These are phyloP conservation scores for Abrostola tripartita DNA, from an alignment of 2,888 invertebrate genomes.

Conservation along the genomic window DNA sequence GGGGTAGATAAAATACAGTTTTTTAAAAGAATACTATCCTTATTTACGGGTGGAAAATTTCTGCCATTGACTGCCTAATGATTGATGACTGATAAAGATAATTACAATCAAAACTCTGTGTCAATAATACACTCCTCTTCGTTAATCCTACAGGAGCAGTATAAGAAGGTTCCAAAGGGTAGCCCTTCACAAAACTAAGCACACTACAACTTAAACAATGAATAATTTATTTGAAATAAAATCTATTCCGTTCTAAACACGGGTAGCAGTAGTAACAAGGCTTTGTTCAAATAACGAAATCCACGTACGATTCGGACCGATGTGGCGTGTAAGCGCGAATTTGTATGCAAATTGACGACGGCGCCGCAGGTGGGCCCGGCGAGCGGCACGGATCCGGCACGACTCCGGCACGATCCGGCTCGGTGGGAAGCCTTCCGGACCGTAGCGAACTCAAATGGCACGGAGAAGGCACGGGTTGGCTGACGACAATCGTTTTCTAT, in stretches of 20 bases:
- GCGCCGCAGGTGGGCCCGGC: constrained; percentile 55
- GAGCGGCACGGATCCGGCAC: constrained; percentile 25
- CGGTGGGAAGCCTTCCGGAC: not conserved
- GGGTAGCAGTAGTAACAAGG: constrained; percentile 17
- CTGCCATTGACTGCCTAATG: too few relatives aligned
- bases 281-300: constrained; percentile 57
- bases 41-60: too few relatives aligned
- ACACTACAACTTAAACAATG: constrained; percentile 19
- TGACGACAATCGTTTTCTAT: not conserved
- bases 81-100: too few relatives aligned
- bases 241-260: constrained; percentile 40
- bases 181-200: constrained; percentile 3
- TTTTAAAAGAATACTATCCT: too few relatives aligned
- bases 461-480: not conserved
- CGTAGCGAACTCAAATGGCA: not conserved
- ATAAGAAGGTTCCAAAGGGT: too few relatives aligned
- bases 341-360: constrained; percentile 63
- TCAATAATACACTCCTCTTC: too few relatives aligned
- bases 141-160: too few relatives aligned
- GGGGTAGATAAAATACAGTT: too few relatives aligned
- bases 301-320: constrained; percentile 52
- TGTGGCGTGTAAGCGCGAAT: constrained; percentile 58
- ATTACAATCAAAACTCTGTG: too few relatives aligned
- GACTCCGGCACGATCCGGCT: not conserved
- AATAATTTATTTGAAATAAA: constrained; percentile 53